These are phyloP conservation scores for Myotis lucifugus DNA, from an alignment of 2,113 vertebrate genomes.

Conservation along the genomic window DNA sequence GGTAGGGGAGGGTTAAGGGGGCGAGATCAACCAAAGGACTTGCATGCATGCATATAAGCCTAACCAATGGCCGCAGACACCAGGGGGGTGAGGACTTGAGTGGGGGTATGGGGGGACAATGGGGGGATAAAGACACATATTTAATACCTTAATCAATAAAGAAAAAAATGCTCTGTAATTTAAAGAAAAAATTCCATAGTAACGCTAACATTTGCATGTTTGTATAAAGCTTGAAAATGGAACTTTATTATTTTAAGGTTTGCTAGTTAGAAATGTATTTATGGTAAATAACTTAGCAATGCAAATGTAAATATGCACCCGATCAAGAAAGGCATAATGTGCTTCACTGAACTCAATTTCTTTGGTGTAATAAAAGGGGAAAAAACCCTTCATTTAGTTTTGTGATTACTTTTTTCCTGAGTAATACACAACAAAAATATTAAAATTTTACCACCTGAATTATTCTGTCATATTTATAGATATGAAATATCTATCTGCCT, in stretches of 20 bases:
- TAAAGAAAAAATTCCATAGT: conserved; percentile 32
- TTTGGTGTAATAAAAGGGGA: conserved; percentile 39
- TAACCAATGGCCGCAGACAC: no score
- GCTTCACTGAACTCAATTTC: conserved; percentile 36
- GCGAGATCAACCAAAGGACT: no score
- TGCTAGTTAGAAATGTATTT: conserved; percentile 63
- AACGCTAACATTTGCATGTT: conserved; percentile 46
- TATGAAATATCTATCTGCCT: not conserved
- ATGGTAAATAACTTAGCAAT: conserved; percentile 63
- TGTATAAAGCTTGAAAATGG: conserved; percentile 19
- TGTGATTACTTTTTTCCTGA: conserved; percentile 40
- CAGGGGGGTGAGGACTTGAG: no score
- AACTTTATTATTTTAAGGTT: conserved; percentile 68
- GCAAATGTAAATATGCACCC: conserved; percentile 53
- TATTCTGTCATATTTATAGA: not conserved
- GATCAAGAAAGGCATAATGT: conserved; percentile 20
- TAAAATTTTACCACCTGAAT: conserved; percentile 18
- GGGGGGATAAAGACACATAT: no score
- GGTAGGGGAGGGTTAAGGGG: no score
- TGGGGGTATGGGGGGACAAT: no score
- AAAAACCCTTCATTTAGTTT: conserved; percentile 24
- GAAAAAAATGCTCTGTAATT: conserved; percentile 21
- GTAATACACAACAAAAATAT: not conserved
- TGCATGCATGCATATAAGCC: no score
- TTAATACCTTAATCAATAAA: no score